phyloP scores from a whole-genome alignment of 2,888 invertebrate genomes.

The Ectemnius continuus region DNA sequence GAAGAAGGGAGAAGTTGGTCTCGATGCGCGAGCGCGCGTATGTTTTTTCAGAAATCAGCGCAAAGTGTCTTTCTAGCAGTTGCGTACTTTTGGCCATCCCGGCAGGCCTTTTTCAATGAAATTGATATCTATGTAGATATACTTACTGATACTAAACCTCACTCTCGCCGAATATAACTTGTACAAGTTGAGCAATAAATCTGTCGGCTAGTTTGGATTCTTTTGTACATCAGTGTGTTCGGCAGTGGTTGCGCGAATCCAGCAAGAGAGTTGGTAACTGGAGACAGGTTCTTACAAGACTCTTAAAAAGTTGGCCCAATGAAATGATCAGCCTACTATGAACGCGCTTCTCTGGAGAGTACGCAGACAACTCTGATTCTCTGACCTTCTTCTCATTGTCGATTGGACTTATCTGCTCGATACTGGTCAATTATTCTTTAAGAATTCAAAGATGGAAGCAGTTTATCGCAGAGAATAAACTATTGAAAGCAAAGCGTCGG shows the following conservation, averaged over 20 bases:
- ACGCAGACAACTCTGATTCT: too few relatives aligned
- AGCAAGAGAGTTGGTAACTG: conserved; percentile 71
- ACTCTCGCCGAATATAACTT: conserved; percentile 75
- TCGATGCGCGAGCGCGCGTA: too few relatives aligned
- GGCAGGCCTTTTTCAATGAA: conserved; percentile 68
- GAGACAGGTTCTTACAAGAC: conserved; percentile 75
- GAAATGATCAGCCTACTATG: conserved; percentile 65
- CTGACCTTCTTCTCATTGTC: too few relatives aligned
- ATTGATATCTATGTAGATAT: conserved; percentile 66
- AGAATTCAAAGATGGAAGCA: too few relatives aligned
- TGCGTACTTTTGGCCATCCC: conserved; percentile 20
- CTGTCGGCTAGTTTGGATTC: conserved; percentile 62
- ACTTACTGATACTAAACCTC: conserved; percentile 39
- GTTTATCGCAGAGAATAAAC: too few relatives aligned
- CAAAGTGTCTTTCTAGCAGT: too few relatives aligned
- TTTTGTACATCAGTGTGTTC: conserved; percentile 44
- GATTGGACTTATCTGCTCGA: too few relatives aligned
- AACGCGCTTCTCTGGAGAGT: too few relatives aligned
- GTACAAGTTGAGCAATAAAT: conserved; percentile 75
- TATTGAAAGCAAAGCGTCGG: too few relatives aligned
- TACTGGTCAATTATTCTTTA: too few relatives aligned
- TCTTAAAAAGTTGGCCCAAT: conserved; percentile 76
- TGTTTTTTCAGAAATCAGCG: too few relatives aligned
- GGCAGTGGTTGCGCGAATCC: conserved; percentile 47
- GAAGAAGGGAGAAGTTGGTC: too few relatives aligned